Evolutionary conservation across 2,797 vertebrate genomes (phyloP), one percentile per base, ranked within the genome.

Genomic region (Pitangus sulphuratus): DNA sequence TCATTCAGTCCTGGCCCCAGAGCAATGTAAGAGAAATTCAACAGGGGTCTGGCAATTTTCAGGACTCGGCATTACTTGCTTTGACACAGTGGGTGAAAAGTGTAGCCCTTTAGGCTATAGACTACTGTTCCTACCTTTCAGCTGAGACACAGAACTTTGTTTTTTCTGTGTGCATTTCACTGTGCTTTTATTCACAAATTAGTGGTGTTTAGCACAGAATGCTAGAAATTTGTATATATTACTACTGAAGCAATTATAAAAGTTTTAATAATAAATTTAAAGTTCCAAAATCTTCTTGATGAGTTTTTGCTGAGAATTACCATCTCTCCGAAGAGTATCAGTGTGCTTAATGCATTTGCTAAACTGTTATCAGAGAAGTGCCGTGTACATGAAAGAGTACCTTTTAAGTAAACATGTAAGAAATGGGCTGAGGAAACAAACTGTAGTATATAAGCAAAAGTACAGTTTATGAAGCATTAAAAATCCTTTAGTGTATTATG

Each of bases 331-430:
- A 93, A 71, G 93, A 94, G 72, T 89, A 42, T 48, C 75, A 42
- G 28, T 86, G 42, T 88, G 70, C 56, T 94, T 92, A 54, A 78
- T 89, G 39, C 35, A 57, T 92, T 94, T 87, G 33, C 62, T 83
- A 85, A 91, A 51, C 30, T 1, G 1, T 95, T 88, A 50, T 40
- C 62, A 83, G 87, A 56, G 69, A 83, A 69, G 87, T 94, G 91
- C 90, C 90, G 16, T 62, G 65, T 91, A 81, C 33, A 4, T 84
- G 83, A 95, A 54, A 72, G 88, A 96, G 74, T 78, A 56, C 47
- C 93, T 94, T 71, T 89, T 86, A 89, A 96, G 84, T 87, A 85
- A 96, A 94, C 72, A 91, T 95, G 69, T 96, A 89, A 93, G 86
- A 93, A 96, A 89, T 93, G 47, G 72, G 70, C 93, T 87, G 75